These are phyloP conservation scores for Pimpla rufipes DNA, from an alignment of 2,888 invertebrate genomes.

Conservation along the genomic window DNA sequence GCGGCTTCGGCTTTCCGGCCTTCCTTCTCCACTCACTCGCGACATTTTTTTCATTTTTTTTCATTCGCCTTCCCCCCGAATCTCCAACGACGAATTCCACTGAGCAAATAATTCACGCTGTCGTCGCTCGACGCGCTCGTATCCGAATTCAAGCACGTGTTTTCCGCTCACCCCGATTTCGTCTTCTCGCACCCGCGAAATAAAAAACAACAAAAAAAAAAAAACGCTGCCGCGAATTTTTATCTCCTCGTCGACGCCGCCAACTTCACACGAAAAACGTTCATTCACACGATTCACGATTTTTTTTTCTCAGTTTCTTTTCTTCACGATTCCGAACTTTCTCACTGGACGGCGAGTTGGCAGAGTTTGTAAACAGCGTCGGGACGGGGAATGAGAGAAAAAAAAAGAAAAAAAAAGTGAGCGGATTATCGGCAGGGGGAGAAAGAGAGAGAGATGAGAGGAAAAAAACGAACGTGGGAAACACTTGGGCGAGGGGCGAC, in stretches of 20 bases:
- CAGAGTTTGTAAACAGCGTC: conserved; percentile 6
- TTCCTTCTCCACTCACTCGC: neutral
- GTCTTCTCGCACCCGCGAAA: neutral
- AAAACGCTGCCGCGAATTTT: neutral
- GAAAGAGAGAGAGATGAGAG: neutral
- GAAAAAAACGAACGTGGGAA: neutral
- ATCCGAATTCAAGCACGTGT: conserved; percentile 1
- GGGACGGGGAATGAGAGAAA: neutral
- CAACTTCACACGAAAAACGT: neutral
- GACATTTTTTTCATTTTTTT: neutral
- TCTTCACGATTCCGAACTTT: neutral
- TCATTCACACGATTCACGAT: conserved; percentile 20
- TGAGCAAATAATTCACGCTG: neutral
- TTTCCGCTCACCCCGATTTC: neutral
- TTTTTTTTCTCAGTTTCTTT: neutral
- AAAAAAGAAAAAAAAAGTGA: neutral
- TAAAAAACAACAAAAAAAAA: neutral
- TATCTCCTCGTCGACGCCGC: neutral
- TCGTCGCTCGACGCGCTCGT: too few species aligned
- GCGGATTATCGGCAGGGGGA: neutral
- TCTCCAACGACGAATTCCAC: neutral
- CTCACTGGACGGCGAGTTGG: neutral
- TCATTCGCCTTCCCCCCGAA: neutral
- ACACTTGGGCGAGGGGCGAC: neutral
- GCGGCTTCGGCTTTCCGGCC: too few species aligned